phyloP scores from a whole-genome alignment of 2,113 vertebrate species.

The Embiotoca jacksoni region DNA sequence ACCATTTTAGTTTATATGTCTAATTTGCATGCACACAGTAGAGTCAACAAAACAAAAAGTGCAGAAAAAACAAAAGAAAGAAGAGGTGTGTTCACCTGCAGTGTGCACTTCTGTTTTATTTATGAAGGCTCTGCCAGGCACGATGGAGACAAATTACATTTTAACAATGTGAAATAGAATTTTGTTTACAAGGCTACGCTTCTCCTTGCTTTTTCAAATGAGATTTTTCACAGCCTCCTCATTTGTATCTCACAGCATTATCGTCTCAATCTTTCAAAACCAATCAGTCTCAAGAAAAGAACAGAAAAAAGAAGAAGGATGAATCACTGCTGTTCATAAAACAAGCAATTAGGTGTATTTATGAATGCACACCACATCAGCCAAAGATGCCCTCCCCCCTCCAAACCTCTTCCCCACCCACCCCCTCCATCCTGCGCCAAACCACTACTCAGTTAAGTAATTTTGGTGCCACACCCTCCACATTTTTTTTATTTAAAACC shows the following conservation, averaged over 20 bases:
- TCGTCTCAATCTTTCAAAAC: slow-evolving; percentile 84
- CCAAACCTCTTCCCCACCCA: too few relatives aligned
- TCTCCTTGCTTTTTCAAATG: slow-evolving; percentile 83
- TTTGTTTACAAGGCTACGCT: slow-evolving; percentile 85
- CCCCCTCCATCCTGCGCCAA: slow-evolving; percentile 27
- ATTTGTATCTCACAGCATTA: slow-evolving; percentile 85
- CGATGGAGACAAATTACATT: slow-evolving; percentile 87
- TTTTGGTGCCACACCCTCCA: slow-evolving; percentile 36
- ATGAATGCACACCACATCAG: slow-evolving; percentile 58
- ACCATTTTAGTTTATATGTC: slow-evolving; percentile 37
- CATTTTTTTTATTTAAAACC: slow-evolving; percentile 64
- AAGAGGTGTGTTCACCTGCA: slow-evolving; percentile 78
- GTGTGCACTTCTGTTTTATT: slow-evolving; percentile 81
- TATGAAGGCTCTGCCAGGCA: slow-evolving; percentile 82
- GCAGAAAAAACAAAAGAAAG: slow-evolving; percentile 33
- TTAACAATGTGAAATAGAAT: slow-evolving; percentile 88
- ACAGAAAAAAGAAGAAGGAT: slow-evolving; percentile 48
- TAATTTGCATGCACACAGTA: slow-evolving; percentile 68
- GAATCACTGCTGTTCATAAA: slow-evolving; percentile 75
- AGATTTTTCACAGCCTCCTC: slow-evolving; percentile 82
- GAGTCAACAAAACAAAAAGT: slow-evolving; percentile 56
- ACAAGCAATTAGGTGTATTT: slow-evolving; percentile 78
- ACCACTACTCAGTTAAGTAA: slow-evolving; percentile 51
- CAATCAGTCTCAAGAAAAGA: slow-evolving; percentile 77
- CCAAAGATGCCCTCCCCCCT: slow-evolving; percentile 7